A percentile compares a stretch with the other conserved stretches of the same genome.
Conservation (phyloP, 2,113 vertebrate genomes). For the Cranoglanis bouderius region DNA sequence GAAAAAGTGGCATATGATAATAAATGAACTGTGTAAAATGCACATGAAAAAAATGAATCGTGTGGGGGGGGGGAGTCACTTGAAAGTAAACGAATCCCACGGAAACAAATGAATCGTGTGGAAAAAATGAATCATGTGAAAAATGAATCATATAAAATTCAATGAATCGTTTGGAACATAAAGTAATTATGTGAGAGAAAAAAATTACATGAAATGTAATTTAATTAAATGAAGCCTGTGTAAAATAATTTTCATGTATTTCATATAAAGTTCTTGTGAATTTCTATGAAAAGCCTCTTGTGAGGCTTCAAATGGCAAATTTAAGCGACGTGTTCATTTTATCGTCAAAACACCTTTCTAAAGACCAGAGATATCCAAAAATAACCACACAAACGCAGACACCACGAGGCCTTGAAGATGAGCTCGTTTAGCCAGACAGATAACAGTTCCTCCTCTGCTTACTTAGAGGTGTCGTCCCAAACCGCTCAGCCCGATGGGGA, state of each 20-base stretch:
- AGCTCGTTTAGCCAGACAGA: constrained; percentile 17
- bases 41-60: too few relatives aligned
- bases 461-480: not conserved
- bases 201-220: not conserved
- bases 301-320: not conserved
- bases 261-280: not conserved
- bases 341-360: constrained; percentile 16
- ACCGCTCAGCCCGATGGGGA: not conserved
- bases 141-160: not conserved
- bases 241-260: not conserved
- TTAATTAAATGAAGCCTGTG: not conserved
- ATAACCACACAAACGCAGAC: constrained; percentile 26
- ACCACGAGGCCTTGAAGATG: constrained; percentile 7
- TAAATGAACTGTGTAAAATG: too few relatives aligned
- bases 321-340: not conserved
- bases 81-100: too few relatives aligned
- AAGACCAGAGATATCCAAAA: constrained; percentile 40
- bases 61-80: too few relatives aligned
- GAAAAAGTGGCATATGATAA: too few relatives aligned
- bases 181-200: not conserved
- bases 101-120: too few relatives aligned
- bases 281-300: not conserved
- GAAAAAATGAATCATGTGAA: too few relatives aligned
- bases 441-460: not conserved
- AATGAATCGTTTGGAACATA: not conserved